Evolutionary conservation across 2,113 vertebrate species (phyloP).

Genomic region (Saccopteryx leptura): DNA sequence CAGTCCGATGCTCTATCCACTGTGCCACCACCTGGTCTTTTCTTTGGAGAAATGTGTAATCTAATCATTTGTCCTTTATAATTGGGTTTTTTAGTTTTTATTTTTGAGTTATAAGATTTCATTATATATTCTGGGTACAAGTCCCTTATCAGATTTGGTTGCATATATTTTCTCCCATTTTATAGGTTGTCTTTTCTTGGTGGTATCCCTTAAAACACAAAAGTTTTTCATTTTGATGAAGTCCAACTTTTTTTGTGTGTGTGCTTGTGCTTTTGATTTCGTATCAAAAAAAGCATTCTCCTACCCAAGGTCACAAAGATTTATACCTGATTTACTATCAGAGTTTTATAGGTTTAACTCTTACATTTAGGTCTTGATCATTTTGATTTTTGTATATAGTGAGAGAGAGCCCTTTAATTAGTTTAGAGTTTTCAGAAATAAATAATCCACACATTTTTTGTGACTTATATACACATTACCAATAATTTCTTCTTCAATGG

Average conservation of each 20-base stretch:
- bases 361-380: conserved; percentile 26
- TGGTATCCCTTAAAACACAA: not conserved
- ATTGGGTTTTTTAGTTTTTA: not conserved
- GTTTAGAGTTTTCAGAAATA: conserved; percentile 9
- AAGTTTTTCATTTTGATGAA: conserved; percentile 37
- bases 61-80: not conserved
- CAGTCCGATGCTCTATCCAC: no score
- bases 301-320: not conserved
- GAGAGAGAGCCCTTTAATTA: not conserved
- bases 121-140: not conserved
- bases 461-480: not conserved
- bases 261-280: not conserved
- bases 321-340: not conserved
- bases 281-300: not conserved
- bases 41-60: conserved; percentile 25
- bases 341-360: not conserved
- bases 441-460: not conserved
- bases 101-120: not conserved
- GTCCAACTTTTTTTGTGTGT: not conserved
- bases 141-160: not conserved
- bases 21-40: not conserved
- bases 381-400: not conserved
- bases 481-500: not conserved
- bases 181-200: not conserved
- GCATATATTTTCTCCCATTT: conserved; percentile 12